Evolutionary conservation across 2,888 invertebrate species (phyloP), one percentile per base, ranked within the genome.

Genomic region (Nomada ferruginata): DNA sequence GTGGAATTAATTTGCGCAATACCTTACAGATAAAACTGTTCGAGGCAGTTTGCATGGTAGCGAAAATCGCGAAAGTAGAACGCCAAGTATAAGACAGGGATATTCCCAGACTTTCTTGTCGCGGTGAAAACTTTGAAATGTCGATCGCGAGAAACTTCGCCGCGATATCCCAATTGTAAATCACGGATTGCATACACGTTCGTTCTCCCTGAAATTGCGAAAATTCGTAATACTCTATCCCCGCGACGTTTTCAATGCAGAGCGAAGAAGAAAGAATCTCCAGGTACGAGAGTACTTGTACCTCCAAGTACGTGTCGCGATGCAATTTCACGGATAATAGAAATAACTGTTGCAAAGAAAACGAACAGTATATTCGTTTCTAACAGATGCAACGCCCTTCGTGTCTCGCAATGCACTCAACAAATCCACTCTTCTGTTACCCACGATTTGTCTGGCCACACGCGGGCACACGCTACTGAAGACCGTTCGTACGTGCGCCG

Each of bases 81-180:
- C 70, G 47, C 11, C 10, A 20, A 66, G 26, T 29, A 76, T 4
- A 18, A 73, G 60, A 60, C 15, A 23, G n/a, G 44, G 53, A 69
- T 65, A 60, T 63, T 68, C 18, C 10, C 13, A 63, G 61, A 15
- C 70, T 75, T 76, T 50, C 15, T 26, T 36, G 59, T 57, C 13
- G 18, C 44, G 53, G 29, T 60, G 29, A 44, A 55, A 23, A 36
- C 26, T 57, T 42, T 52, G 61, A 18, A 55, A 50, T n/a, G 47
- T 61, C 69, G 65, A 73, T 78, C 20, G 42, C 26, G 23, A n/a
- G 26, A 63, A 79, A 82, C 76, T 84, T 75, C 55, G 23, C 47
- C 29, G 47, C 18, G 42, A 79, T 76, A 85, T 82, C 72, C 84
- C 75, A 82, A 84, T 84, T 85, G 79, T 73, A 82, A 79, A 85